phyloP scores from a whole-genome alignment of 2,888 invertebrate species.

The Caenorhabditis sp. region DNA sequence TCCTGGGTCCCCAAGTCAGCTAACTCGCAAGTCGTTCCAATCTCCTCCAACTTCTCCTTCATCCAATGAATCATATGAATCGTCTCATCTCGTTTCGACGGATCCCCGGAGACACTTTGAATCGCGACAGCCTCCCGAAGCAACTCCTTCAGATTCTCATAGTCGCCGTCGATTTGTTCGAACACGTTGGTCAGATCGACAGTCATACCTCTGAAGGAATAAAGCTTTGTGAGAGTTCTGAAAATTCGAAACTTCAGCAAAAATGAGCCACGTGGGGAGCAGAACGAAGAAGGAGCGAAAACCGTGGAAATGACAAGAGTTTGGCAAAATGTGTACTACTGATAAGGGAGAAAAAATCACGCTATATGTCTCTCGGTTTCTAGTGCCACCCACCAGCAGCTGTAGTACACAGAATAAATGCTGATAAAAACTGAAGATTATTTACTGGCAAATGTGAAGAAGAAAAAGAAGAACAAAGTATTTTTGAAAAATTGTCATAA shows the following conservation, averaged over 20 bases:
- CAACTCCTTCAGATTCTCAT: slow-evolving; percentile 64
- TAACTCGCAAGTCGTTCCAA: slow-evolving; percentile 67
- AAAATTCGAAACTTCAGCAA: slow-evolving; percentile 13
- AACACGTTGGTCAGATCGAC: slow-evolving; percentile 60
- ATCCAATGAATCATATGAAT: slow-evolving; percentile 92
- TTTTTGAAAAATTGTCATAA: background rate
- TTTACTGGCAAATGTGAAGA: slow-evolving; percentile 16
- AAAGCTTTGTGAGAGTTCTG: background rate
- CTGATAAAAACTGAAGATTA: slow-evolving; percentile 41
- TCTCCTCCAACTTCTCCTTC: slow-evolving; percentile 72
- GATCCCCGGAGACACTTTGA: slow-evolving; percentile 94
- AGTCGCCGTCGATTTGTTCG: slow-evolving; percentile 63
- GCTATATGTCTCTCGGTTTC: slow-evolving; percentile 55
- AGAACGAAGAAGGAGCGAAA: slow-evolving; percentile 9
- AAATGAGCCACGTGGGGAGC: slow-evolving; percentile 23
- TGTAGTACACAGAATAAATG: slow-evolving; percentile 49
- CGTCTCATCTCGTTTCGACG: slow-evolving; percentile 90
- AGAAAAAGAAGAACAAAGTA: slow-evolving; percentile 23
- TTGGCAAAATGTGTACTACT: slow-evolving; percentile 17
- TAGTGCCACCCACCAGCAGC: slow-evolving; percentile 60
- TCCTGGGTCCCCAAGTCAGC: slow-evolving; percentile 70
- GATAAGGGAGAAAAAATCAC: slow-evolving; percentile 49
- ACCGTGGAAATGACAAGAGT: slow-evolving; percentile 16
- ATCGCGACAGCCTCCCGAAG: slow-evolving; percentile 90
- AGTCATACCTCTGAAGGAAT: slow-evolving; percentile 30